Evolutionary conservation across 1,140 invertebrate species (phyloP).

Genomic region (Adoxophyes honmai): DNA sequence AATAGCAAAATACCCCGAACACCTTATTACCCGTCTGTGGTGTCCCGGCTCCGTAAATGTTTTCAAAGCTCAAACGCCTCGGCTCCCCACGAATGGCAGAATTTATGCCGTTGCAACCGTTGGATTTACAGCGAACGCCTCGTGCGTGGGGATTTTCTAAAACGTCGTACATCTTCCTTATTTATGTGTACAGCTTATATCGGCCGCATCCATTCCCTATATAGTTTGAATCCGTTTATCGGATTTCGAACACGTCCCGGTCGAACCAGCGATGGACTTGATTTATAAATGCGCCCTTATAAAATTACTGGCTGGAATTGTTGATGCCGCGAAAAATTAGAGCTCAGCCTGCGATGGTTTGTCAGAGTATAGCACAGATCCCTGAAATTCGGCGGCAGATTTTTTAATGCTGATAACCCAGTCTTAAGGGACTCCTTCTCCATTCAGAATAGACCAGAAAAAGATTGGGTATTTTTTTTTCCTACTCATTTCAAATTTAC

Average conservation of each 20-base stretch:
- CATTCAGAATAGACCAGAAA: too few species aligned
- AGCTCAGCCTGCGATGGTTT: too few species aligned
- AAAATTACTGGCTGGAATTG: constrained; percentile 50
- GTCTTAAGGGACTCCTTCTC: too few species aligned
- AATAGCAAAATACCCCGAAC: background rate
- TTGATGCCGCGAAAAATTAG: constrained; percentile 33
- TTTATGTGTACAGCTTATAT: constrained; percentile 73
- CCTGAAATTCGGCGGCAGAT: too few species aligned
- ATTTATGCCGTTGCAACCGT: constrained; percentile 62
- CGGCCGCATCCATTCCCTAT: constrained; percentile 53
- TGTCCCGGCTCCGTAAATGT: constrained; percentile 23
- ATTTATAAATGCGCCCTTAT: constrained; percentile 47
- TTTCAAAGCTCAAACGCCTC: constrained; percentile 24
- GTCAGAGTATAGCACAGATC: too few species aligned
- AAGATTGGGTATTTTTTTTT: too few species aligned
- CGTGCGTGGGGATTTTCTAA: constrained; percentile 70
- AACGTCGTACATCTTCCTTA: constrained; percentile 71
- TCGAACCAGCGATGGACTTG: constrained; percentile 54
- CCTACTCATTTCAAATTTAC: too few species aligned
- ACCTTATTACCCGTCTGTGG: background rate
- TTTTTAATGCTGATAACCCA: too few species aligned
- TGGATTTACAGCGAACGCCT: constrained; percentile 52
- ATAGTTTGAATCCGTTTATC: constrained; percentile 71
- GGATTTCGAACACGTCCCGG: constrained; percentile 68
- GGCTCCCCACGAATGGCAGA: constrained; percentile 41